These are phyloP conservation scores for Trichogramma dendrolimi DNA, from an alignment of 2,888 invertebrate species.

Conservation along the genomic window DNA sequence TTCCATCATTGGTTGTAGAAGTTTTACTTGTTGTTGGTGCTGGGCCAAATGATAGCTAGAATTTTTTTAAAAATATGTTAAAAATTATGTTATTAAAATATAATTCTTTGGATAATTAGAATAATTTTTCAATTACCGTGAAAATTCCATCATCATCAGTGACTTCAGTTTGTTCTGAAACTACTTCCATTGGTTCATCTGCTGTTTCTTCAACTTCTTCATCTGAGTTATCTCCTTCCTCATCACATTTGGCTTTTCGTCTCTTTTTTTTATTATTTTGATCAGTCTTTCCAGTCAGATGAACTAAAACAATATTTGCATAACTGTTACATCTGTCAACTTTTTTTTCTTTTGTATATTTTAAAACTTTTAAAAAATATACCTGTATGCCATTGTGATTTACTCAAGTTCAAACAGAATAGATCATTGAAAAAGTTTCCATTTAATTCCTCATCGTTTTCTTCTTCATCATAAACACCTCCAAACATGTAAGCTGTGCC, in stretches of 20 bases:
- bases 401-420: conserved; percentile 69
- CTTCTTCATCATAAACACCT: conserved; percentile 72
- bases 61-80: conserved; percentile 1
- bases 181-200: conserved; percentile 43
- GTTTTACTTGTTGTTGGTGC: conserved; percentile 34
- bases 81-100: conserved; percentile 41
- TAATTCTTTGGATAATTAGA: background rate
- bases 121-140: conserved; percentile 55
- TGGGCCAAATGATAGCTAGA: conserved; percentile 61
- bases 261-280: conserved; percentile 45
- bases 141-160: conserved; percentile 80
- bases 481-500: conserved; percentile 78
- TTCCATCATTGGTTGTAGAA: conserved; percentile 9
- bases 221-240: conserved; percentile 37
- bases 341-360: conserved; percentile 14
- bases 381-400: conserved; percentile 69
- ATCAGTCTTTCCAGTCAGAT: conserved; percentile 54
- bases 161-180: conserved; percentile 46
- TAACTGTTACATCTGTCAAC: conserved; percentile 1
- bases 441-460: conserved; percentile 71
- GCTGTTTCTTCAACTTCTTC: conserved; percentile 40
- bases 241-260: conserved; percentile 51
- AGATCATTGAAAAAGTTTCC: conserved; percentile 81
- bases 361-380: conserved; percentile 24
- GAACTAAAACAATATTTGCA: conserved; percentile 33